Evolutionary conservation across 1,140 invertebrate genomes (phyloP), one percentile per base, ranked within the genome.

Genomic region (Sitobion miscanthi): DNA sequence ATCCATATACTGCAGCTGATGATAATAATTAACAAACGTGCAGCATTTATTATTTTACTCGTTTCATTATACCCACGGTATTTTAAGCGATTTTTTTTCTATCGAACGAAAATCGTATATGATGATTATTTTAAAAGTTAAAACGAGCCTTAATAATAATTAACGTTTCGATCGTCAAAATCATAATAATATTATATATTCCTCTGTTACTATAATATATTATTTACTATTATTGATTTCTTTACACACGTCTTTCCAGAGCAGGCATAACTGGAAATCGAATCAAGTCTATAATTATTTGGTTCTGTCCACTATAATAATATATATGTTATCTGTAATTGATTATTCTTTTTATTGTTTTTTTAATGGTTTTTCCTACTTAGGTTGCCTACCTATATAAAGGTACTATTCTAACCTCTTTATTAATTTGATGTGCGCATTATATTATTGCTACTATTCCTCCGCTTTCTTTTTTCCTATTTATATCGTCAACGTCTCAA

Each of bases 11-110:
- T n/a, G n/a, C 14, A 35, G 14, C 14, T n/a, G 30, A 77, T 77
- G 62, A 77, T n/a, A 54, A n/a, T 77, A n/a, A 77, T 77, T 77
- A 77, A n/a, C n/a, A 77, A 77, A 77, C n/a, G n/a, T 77, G 62
- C n/a, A 77, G 21, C 62, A n/a, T 54, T 54, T n/a, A 69, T 54
- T n/a, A 69, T 11, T 62, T 30, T 30, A 62, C 11, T 69, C 30
- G 62, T 14, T 77, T 77, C 62, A n/a, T 77, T 77, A 5, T 77
- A 77, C 1, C 62, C n/a, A 77, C 62, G 14, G n/a, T 54, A 54
- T 77, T 77, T 77, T 77, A 17, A 77, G 11, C 62, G 14, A n/a
- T 77, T 77, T 77, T 77, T 54, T 77, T 77, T 35, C 62, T n/a
- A 77, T 77, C n/a, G 14, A 17, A 77, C 30, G 30, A 69, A 69